Base-by-base conservation (phyloP, 1,140 invertebrate genomes). In the Drosophila rhopaloa region DNA sequence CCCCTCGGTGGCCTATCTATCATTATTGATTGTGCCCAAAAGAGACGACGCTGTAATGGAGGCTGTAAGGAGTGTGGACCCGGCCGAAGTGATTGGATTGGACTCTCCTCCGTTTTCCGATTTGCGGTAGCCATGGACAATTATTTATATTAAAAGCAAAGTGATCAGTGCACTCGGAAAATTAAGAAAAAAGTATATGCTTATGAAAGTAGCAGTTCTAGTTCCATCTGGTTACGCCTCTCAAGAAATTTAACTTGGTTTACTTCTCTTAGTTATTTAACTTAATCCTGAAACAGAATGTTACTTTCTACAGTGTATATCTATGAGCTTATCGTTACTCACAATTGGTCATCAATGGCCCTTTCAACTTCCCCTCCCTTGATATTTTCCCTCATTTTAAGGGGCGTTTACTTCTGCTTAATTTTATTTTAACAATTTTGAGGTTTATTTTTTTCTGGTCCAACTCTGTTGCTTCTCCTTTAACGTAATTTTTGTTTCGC, bases 351-450 rank as follows among this genome's bases (percentile, higher is more conserved):
- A 32, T 62, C 9, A 35, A 40, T 44, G 16, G 29, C n/a, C 8
- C 29, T 35, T 14, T 11, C n/a, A 0, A 10, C n/a, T 37, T 16
- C 43, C 14, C 10, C 55, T 44, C 0, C n/a, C 32, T 61, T 50
- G 5, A 27, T 32, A 29, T 48, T 37, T 66, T 10, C n/a, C 29
- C 46, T 32, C 72, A 19, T 47, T 48, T 58, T 40, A 57, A 57
- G 76, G 83, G 83, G 76, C 83, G 83, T 88, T 88, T 88, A 79
- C 76, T 88, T 88, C 79, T 88, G 75, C 59, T 88, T 88, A 88
- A 88, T 88, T 88, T 82, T 88, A 83, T 83, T 86, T 83, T 76
- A 78, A 85, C 81, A 81, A 85, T 85, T 85, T 85, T 38, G n/a
- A 60, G 24, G 47, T 46, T 67, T 68, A 54, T 54, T 62, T 60